Evolutionary conservation across 2,797 vertebrate species (phyloP), one percentile per base, ranked within the genome.

Genomic region (Bufotes viridis): DNA sequence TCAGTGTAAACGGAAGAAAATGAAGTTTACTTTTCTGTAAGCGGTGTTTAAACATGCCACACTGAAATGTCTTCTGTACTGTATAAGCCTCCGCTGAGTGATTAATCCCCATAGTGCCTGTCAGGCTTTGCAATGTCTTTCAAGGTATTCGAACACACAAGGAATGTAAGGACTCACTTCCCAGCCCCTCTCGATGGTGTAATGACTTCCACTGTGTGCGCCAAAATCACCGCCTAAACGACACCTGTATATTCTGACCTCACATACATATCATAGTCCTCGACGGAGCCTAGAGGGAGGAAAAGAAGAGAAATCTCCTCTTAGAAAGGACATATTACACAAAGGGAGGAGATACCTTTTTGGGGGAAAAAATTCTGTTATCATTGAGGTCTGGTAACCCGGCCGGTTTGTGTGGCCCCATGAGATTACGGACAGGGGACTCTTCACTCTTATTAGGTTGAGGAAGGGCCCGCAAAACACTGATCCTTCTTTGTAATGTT

Each of bases 401-500:
- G 92, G 90, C 93, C 92, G 90, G 90, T 92, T 90, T 92, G 79
- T 81, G 18, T 90, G 90, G 92, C 92, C 92, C 91, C 91, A 87
- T 91, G 92, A 93, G 93, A 94, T 90, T 91, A 55, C 90, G 87
- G 90, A 87, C 91, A 92, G 91, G 88, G 91, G 93, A 0, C 91
- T 93, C 88, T 89, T 85, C 2, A 29, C 91, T 90, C 91, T 91
- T 84, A 1, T 34, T 0, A 89, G 90, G 88, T 91, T 92, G 91
- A 91, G 91, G 92, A 84, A 69, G 84, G 90, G 7, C 13, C 91
- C 93, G 90, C 29, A 92, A 93, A 91, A 88, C 92, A 94, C 95
- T 95, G 92, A 95, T 95, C 94, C 90, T 92, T 92, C 78, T 87
- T 88, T 85, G 90, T 92, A 92, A 92, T 79, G 65, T 91, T 92